Percentiles rank a stretch among this genome's conserved stretches.
phyloP scores from a whole-genome alignment of 2,113 vertebrate species.

The Patagioenas fasciata region DNA sequence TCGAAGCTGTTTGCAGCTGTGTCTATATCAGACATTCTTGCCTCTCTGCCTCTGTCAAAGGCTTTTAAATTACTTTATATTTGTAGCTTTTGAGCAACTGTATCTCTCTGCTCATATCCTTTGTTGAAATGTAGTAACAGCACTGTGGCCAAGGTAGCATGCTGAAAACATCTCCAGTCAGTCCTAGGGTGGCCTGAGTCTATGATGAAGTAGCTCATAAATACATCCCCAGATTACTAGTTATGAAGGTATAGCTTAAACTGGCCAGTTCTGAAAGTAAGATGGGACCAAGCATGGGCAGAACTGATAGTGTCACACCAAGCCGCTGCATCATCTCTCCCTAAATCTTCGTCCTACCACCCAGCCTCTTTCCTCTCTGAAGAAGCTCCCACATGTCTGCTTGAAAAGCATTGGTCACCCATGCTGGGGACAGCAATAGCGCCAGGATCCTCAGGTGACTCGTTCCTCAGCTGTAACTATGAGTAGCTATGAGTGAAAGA shows the following conservation, averaged over 20 bases:
- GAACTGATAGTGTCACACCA: neutral
- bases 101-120: conserved; percentile 44
- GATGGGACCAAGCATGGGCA: neutral
- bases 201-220: neutral
- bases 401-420: neutral
- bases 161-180: neutral
- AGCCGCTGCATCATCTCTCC: neutral
- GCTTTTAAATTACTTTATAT: conserved; percentile 65
- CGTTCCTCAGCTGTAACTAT: neutral
- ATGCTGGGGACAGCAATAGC: neutral
- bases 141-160: neutral
- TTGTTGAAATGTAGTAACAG: conserved; percentile 27
- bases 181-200: neutral
- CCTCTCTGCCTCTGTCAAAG: conserved; percentile 46
- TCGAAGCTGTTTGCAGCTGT: conserved; percentile 56
- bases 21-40: conserved; percentile 66
- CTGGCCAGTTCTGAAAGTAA: neutral
- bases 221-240: neutral
- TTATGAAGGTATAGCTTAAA: neutral
- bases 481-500: neutral
- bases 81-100: conserved; percentile 56
- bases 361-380: neutral
- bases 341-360: neutral
- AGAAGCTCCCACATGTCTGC: neutral
- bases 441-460: neutral